Conservation (phyloP, 2,113 vertebrate species). For the Colaptes auratus region DNA sequence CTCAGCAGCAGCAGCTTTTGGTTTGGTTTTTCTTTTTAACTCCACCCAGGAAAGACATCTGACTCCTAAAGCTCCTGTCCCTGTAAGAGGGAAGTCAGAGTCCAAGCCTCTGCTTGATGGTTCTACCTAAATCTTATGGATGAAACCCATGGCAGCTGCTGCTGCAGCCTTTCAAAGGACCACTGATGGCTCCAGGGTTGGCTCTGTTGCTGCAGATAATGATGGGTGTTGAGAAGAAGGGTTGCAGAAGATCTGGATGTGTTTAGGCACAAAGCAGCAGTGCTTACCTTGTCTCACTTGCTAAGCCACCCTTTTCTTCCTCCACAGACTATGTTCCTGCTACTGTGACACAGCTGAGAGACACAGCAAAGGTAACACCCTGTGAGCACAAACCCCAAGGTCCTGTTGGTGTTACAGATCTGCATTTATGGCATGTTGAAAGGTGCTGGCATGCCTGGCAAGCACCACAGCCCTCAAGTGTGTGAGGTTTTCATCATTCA, state of each 20-base stretch:
- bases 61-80: neutral
- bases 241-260: neutral
- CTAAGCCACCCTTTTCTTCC: neutral
- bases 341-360: neutral
- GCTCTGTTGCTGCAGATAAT: neutral
- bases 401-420: neutral
- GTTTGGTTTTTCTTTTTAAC: neutral
- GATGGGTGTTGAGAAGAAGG: neutral
- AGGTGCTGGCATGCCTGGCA: neutral
- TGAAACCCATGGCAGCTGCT: neutral
- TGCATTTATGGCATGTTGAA: fast-evolving
- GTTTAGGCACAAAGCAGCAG: neutral
- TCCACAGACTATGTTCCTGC: slow-evolving; percentile 11
- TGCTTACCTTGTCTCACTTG: fast-evolving
- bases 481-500: neutral
- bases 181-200: neutral
- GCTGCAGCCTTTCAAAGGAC: fast-evolving
- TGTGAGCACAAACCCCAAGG: fast-evolving
- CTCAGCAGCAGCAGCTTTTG: neutral
- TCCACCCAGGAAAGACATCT: neutral
- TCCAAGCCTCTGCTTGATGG: neutral
- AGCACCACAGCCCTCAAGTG: fast-evolving
- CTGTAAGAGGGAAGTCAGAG: neutral
- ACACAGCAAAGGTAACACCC: slow-evolving; percentile 60
- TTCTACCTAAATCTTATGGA: neutral